Evolutionary conservation across 2,113 vertebrate genomes (phyloP).

Genomic region (Henicopernis longicauda): DNA sequence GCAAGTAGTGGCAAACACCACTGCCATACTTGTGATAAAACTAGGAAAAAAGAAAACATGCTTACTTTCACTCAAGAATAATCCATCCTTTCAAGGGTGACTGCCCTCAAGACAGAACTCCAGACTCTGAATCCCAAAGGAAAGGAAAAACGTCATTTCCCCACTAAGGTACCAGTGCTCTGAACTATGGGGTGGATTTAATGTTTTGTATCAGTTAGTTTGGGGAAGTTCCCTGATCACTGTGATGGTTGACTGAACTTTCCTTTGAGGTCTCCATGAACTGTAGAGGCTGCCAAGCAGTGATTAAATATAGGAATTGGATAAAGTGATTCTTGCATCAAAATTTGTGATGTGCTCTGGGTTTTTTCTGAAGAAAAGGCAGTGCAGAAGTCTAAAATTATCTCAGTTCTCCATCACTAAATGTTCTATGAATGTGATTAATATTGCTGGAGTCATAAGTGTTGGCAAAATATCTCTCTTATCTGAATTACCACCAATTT

Average conservation of each 20-base stretch:
- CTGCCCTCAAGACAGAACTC: background rate
- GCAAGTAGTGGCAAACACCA: background rate
- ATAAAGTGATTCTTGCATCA: background rate
- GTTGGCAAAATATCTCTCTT: background rate
- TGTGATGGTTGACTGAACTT: background rate
- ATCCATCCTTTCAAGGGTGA: background rate
- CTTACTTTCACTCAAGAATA: background rate
- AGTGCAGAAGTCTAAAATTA: background rate
- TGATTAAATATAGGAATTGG: background rate
- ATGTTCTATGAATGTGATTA: background rate
- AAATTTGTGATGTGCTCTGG: background rate
- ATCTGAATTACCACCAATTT: background rate
- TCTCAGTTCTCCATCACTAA: background rate
- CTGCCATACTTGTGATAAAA: background rate
- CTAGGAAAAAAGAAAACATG: background rate
- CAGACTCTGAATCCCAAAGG: background rate
- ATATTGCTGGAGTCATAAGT: background rate
- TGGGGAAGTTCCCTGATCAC: background rate
- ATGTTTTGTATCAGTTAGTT: background rate
- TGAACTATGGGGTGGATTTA: background rate
- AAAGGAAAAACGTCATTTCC: background rate
- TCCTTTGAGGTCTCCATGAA: background rate
- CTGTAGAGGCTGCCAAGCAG: background rate
- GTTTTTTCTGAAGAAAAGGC: background rate
- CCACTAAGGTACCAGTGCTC: background rate